phyloP scores from a whole-genome alignment of 2,888 invertebrate species.

The Diaperis boleti region DNA sequence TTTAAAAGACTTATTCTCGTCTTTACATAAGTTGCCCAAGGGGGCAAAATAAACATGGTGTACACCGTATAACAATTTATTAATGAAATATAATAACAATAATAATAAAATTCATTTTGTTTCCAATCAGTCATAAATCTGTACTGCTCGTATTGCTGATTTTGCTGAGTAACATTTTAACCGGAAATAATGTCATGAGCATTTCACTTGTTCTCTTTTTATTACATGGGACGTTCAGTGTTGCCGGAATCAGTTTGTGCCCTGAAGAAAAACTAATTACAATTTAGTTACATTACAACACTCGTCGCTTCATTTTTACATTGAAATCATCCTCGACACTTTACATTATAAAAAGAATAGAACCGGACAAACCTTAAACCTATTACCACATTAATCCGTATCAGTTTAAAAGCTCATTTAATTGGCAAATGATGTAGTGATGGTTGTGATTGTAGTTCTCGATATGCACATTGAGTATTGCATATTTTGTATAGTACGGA shows the following conservation, averaged over 20 bases:
- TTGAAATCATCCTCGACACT: conserved; percentile 11
- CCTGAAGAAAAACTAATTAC: conserved; percentile 24
- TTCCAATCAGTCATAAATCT: conserved; percentile 38
- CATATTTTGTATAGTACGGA: conserved; percentile 24
- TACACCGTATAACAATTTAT: conserved; percentile 45
- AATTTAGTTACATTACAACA: conserved; percentile 17
- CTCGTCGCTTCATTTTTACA: conserved; percentile 21
- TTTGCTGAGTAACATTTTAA: conserved; percentile 10
- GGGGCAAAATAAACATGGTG: too few species aligned
- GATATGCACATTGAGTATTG: conserved; percentile 36
- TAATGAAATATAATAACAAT: conserved; percentile 42
- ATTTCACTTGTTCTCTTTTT: conserved; percentile 2
- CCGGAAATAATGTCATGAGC: conserved; percentile 10
- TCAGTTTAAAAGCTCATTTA: conserved; percentile 37
- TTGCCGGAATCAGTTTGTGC: conserved; percentile 14
- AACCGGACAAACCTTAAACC: conserved; percentile 22
- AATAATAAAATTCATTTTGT: conserved; percentile 35
- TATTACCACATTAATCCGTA: conserved; percentile 33
- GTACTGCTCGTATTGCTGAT: conserved; percentile 41
- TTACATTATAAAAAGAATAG: conserved; percentile 12
- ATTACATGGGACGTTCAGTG: conserved; percentile 26
- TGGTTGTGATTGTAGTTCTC: conserved; percentile 36
- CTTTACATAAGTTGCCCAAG: too few species aligned
- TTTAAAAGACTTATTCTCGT: too few species aligned
- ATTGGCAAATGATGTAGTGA: conserved; percentile 37